Evolutionary conservation across 2,797 vertebrate genomes (phyloP).

Genomic region (Anomalospiza imberbis): DNA sequence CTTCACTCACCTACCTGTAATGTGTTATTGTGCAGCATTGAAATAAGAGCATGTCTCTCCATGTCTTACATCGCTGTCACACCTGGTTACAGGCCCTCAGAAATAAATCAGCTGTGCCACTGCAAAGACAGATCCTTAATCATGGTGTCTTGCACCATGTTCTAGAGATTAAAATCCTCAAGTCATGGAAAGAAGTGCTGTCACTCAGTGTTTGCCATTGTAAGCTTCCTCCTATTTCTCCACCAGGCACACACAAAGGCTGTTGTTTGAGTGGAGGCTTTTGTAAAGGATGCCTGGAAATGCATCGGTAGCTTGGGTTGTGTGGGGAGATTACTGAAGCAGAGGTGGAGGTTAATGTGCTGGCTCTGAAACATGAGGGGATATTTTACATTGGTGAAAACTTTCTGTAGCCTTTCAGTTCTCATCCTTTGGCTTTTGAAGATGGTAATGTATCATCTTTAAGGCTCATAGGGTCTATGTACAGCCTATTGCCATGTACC

Average conservation of each 20-base stretch:
- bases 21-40: neutral
- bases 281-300: neutral
- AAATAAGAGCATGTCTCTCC: neutral
- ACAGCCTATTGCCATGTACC: neutral
- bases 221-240: neutral
- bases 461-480: neutral
- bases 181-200: neutral
- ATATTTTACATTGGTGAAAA: neutral
- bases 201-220: neutral
- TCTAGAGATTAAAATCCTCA: neutral
- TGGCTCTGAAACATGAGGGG: neutral
- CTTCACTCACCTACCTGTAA: neutral
- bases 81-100: neutral
- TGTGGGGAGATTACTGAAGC: neutral
- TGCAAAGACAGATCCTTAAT: neutral
- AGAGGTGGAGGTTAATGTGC: neutral
- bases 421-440: neutral
- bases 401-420: neutral
- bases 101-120: neutral
- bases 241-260: neutral
- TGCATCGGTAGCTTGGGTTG: neutral
- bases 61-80: neutral
- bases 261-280: neutral
- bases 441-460: neutral
- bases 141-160: fast-evolving